phyloP scores from a whole-genome alignment of 2,113 vertebrate genomes.

The Pteronura brasiliensis region DNA sequence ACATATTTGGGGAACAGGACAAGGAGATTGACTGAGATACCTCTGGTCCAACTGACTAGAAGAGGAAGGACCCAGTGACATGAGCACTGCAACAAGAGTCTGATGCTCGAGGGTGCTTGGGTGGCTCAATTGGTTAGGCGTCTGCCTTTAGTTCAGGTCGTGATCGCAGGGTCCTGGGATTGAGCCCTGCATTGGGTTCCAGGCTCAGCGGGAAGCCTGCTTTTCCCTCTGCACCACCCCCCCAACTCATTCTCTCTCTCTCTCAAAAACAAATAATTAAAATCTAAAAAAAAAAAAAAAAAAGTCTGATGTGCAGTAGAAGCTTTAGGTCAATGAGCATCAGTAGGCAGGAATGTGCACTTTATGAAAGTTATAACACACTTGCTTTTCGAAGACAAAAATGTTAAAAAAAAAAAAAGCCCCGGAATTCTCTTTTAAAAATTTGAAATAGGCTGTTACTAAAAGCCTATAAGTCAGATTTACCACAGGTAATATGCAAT shows the following conservation, averaged over 20 bases:
- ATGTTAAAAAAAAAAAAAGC: not conserved
- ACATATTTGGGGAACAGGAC: fast-evolving
- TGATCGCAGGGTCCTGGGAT: no score
- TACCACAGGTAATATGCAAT: not conserved
- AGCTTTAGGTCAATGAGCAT: not conserved
- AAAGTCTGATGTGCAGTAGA: not conserved
- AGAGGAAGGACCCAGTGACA: not conserved
- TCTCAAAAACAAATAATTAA: no score
- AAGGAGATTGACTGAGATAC: not conserved
- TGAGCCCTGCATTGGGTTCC: no score
- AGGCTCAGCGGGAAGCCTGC: no score
- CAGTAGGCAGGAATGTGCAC: not conserved
- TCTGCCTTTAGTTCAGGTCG: not conserved
- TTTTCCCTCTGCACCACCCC: no score
- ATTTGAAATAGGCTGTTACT: not conserved
- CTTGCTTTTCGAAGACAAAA: not conserved
- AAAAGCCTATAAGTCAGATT: not conserved
- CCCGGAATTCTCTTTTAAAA: not conserved
- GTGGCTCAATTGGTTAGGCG: not conserved
- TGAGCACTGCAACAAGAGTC: not conserved
- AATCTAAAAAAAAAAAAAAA: not conserved
- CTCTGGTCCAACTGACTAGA: not conserved
- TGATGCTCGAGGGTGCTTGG: no score
- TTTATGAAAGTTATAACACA: not conserved
- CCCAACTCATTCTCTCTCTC: no score